Evolutionary conservation across 2,888 invertebrate species (phyloP).

Genomic region (Hylaea fasciaria): DNA sequence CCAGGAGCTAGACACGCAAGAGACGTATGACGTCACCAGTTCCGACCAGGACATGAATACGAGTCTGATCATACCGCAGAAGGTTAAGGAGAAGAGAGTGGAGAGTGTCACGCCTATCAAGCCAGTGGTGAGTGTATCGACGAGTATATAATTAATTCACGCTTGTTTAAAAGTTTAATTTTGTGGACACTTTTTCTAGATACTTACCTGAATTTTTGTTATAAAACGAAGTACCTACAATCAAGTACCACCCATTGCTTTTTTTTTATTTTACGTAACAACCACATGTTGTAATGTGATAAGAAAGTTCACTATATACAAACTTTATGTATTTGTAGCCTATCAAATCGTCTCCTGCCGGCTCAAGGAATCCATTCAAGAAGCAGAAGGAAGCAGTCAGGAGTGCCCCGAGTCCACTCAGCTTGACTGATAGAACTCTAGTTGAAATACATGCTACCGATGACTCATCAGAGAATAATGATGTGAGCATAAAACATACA

Average conservation of each 20-base stretch:
- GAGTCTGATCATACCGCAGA: slow-evolving; percentile 77
- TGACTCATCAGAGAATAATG: slow-evolving; percentile 60
- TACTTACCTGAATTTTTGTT: too few species aligned
- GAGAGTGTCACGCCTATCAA: slow-evolving; percentile 68
- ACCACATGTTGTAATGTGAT: too few species aligned
- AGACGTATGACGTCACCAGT: slow-evolving; percentile 71
- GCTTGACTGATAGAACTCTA: slow-evolving; percentile 70
- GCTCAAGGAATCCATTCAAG: slow-evolving; percentile 80
- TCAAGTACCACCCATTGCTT: too few species aligned
- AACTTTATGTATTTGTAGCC: slow-evolving; percentile 57
- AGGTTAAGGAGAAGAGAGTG: slow-evolving; percentile 64
- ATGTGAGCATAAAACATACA: slow-evolving; percentile 60
- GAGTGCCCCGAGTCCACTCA: slow-evolving; percentile 68
- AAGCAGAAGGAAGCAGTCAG: slow-evolving; percentile 70
- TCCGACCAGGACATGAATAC: slow-evolving; percentile 66
- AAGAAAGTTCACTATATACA: neutral
- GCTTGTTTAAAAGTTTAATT: too few species aligned
- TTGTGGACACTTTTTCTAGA: too few species aligned
- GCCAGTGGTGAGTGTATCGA: slow-evolving; percentile 70
- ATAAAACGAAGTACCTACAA: too few species aligned
- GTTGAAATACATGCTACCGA: slow-evolving; percentile 64
- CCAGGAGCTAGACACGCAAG: slow-evolving; percentile 69
- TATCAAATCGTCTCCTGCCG: slow-evolving; percentile 73
- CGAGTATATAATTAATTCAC: too few species aligned
- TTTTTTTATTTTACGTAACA: too few species aligned